Base-by-base conservation (phyloP, 2,113 vertebrate species). In the Eonycteris spelaea region DNA sequence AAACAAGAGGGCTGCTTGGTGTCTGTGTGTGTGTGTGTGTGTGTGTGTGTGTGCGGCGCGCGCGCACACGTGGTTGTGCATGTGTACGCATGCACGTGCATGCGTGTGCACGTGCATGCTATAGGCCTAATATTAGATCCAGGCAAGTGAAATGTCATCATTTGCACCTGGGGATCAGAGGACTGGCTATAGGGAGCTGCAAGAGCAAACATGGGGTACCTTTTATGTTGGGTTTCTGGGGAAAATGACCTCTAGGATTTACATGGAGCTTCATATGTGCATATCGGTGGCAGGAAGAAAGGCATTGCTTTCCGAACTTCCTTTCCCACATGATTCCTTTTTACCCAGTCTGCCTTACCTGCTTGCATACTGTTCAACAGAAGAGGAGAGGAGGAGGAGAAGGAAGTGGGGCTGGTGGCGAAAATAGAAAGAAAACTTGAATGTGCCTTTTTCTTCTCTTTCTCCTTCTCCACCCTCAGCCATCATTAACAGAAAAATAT, bases 401-500 rank as follows among this genome's bases (percentile, higher is more conserved):
- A 45, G 11, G 40, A 65, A 24, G 57, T 53, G 38, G 61, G 51
- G 33, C 40, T 10, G 5, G 28, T 59, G 74, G 45, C 80, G 70
- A 82, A 79, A 92, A 75, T 22, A 51, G 51, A 83, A 95, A 78
- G 38, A 63, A 88, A 95, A 79, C 78, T 67, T 43, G 70, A 96
- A n/a, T 80, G 68, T 53, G 22, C n/a, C 48, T 88, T 95, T 87
- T 89, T 40, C 83, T 96, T 94, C 14, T 93, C 70, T 63, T 91
- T 93, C 65, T 71, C 78, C 40, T 89, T 95, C 57, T 88, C 90
- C 26, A 89, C 71, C 74, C 74, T 97, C 86, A 80, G 84, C 71
- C 92, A 94, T 97, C 97, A 96, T 97, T 97, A 97, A 95, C 89
- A 97, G 95, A 97, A 97, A 97, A 97, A 95, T 97, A 95, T 96